Evolutionary conservation across 2,113 vertebrate species (phyloP).

Genomic region (Microcebus griseorufus): DNA sequence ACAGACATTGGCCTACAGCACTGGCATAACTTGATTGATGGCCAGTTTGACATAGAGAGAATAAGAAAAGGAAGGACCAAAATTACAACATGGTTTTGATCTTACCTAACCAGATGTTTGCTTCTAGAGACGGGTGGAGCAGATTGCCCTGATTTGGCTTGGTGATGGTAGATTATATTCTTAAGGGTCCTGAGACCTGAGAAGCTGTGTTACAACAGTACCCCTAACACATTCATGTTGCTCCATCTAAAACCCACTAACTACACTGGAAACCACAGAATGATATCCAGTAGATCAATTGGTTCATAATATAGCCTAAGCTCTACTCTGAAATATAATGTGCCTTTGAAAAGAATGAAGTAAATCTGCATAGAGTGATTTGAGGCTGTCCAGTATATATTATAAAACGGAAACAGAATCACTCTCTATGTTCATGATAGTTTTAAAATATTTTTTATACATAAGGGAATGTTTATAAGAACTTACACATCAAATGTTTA

Average conservation of each 20-base stretch:
- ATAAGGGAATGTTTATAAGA: not conserved
- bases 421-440: not conserved
- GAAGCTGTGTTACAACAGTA: not conserved
- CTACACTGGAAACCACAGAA: not conserved
- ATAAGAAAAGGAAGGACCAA: not conserved
- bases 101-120: not conserved
- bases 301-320: not conserved
- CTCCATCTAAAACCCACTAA: not conserved
- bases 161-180: too few relatives aligned
- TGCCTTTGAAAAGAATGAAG: not conserved
- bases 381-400: not conserved
- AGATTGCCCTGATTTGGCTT: too few relatives aligned
- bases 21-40: not conserved
- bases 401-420: not conserved
- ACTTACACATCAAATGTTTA: not conserved
- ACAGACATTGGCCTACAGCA: not conserved
- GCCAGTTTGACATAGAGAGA: not conserved
- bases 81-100: not conserved
- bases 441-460: not conserved
- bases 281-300: not conserved
- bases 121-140: not conserved
- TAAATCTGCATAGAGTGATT: not conserved
- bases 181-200: accelerated
- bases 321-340: not conserved
- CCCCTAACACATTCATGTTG: accelerated